Percentiles rank a stretch among this genome's conserved stretches.
Evolutionary conservation across 2,113 vertebrate species (phyloP).

Genomic region (Microtus richardsoni): DNA sequence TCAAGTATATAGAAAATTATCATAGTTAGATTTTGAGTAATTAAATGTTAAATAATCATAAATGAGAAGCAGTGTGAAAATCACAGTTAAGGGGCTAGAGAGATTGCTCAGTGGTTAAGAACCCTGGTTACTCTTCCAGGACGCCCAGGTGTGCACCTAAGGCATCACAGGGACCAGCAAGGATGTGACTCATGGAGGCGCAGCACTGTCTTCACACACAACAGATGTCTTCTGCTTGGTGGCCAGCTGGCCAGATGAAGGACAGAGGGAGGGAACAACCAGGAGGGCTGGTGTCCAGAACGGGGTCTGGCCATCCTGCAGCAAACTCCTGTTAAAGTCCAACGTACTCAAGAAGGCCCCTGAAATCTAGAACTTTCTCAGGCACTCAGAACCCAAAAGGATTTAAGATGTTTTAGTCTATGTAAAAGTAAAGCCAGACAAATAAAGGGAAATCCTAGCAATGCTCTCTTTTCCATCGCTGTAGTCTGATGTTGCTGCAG

Average conservation of each 20-base stretch:
- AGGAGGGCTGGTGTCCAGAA: not conserved
- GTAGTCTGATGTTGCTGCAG: not conserved
- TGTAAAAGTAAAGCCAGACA: not conserved
- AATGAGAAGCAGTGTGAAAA: not conserved
- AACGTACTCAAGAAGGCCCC: not conserved
- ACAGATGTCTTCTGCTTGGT: not conserved
- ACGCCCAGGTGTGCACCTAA: not conserved
- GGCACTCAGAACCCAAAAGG: not conserved
- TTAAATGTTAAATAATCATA: not conserved
- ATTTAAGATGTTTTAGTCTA: not conserved
- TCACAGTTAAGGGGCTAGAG: not conserved
- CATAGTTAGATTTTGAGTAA: not conserved
- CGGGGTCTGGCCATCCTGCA: not conserved
- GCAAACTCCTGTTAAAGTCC: not conserved
- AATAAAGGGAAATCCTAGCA: not conserved
- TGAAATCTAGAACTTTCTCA: constrained; percentile 9
- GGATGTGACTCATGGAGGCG: not conserved
- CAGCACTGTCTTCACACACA: too few relatives aligned
- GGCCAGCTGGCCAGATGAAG: rapidly evolving
- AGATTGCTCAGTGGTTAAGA: not conserved
- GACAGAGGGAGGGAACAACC: not conserved
- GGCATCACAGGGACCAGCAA: not conserved
- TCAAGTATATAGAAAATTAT: not conserved
- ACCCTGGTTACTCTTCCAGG: not conserved
- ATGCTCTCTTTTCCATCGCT: not conserved